Percentiles rank a stretch among this genome's conserved stretches.
Evolutionary conservation across 2,113 vertebrate genomes (phyloP).

Genomic region (Ammodytes dubius): DNA sequence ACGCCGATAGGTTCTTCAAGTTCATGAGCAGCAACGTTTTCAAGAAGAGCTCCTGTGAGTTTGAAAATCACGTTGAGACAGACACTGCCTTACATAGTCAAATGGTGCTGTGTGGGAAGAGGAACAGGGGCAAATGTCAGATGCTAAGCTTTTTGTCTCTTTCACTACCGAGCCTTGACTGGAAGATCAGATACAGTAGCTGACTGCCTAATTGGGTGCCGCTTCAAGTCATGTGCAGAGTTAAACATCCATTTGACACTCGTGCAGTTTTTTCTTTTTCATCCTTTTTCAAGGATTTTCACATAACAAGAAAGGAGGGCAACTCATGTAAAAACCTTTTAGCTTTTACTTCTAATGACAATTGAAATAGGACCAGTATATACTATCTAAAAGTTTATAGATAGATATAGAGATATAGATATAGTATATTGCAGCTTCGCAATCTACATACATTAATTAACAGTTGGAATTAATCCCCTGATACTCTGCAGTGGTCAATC

Average conservation of each 20-base stretch:
- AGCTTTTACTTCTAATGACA: no score
- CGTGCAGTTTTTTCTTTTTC: conserved; percentile 9
- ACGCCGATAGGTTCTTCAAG: conserved; percentile 97
- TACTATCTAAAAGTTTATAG: neutral
- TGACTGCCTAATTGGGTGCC: conserved; percentile 60
- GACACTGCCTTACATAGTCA: conserved; percentile 73
- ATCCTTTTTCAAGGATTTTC: neutral
- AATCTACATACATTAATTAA: neutral
- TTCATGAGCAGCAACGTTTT: conserved; percentile 98
- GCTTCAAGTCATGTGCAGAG: conserved; percentile 27
- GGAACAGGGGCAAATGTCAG: conserved; percentile 23
- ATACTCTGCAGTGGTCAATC: neutral
- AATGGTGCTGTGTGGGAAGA: conserved; percentile 24
- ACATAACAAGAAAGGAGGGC: neutral
- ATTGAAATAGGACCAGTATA: neutral
- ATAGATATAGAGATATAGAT: neutral
- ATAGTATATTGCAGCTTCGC: neutral
- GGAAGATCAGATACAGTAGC: conserved; percentile 45
- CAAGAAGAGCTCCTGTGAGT: conserved; percentile 97
- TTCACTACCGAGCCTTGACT: conserved; percentile 45
- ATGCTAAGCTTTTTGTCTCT: conserved; percentile 42
- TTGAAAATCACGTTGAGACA: conserved; percentile 9
- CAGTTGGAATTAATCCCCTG: neutral
- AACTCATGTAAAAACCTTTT: neutral
- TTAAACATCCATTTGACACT: conserved; percentile 16